These are phyloP conservation scores for Chrysopa pallens DNA, from an alignment of 1,140 invertebrate genomes.

Conservation along the genomic window DNA sequence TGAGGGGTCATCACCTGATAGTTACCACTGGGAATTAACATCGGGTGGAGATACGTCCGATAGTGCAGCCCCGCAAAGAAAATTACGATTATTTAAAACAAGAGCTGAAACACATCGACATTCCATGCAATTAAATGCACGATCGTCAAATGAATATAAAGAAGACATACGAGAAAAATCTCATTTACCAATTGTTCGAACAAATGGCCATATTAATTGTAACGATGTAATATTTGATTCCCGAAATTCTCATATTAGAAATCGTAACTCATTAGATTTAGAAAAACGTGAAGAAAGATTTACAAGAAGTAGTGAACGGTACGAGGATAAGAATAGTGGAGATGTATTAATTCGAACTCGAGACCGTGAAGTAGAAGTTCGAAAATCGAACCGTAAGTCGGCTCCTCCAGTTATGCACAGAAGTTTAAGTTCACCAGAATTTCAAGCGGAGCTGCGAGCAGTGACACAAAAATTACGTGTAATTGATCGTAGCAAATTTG, in stretches of 20 bases:
- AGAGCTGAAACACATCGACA: constrained; percentile 43
- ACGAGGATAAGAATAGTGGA: background rate
- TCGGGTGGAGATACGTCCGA: constrained; percentile 6
- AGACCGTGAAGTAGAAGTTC: constrained; percentile 6
- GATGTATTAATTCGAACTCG: background rate
- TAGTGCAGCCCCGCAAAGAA: constrained; percentile 27
- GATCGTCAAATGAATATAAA: constrained; percentile 6
- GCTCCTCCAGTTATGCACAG: constrained; percentile 30
- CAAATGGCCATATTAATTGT: constrained; percentile 5
- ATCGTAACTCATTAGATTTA: constrained; percentile 1
- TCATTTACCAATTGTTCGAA: constrained; percentile 5
- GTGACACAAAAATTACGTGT: constrained; percentile 39
- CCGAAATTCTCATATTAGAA: constrained; percentile 3
- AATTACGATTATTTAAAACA: constrained; percentile 50
- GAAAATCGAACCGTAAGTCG: constrained; percentile 22
- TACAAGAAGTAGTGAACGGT: background rate
- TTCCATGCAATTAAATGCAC: constrained; percentile 15
- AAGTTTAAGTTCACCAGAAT: constrained; percentile 43
- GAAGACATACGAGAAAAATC: background rate
- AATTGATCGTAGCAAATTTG: background rate
- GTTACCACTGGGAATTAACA: constrained; percentile 24
- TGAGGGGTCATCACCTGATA: constrained; percentile 32
- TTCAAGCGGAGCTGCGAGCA: constrained; percentile 45
- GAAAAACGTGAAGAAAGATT: background rate
- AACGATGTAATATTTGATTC: constrained; percentile 1